Percentiles rank a stretch among this genome's conserved stretches.
Conservation (phyloP, 1,140 invertebrate genomes). For the Thaumatotibia leucotreta region DNA sequence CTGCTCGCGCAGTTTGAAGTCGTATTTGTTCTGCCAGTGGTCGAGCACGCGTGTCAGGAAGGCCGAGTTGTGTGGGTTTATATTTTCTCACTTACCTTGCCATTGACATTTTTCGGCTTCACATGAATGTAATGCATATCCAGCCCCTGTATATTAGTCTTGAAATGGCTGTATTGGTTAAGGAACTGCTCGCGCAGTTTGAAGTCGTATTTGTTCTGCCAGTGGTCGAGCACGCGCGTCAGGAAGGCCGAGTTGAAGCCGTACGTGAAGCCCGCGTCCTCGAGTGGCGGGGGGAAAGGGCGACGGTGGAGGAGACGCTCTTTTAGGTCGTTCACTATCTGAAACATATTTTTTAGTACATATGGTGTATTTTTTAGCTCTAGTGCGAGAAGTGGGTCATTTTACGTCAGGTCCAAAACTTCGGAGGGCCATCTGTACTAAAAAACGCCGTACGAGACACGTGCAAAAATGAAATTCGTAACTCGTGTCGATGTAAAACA, state of each 20-base stretch:
- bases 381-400: too few relatives aligned
- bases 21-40: slow-evolving; percentile 81
- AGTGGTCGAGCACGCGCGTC: slow-evolving; percentile 81
- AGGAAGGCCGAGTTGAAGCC: slow-evolving; percentile 79
- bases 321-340: slow-evolving; percentile 83
- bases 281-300: slow-evolving; percentile 78
- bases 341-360: slow-evolving; percentile 17
- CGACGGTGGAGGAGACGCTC: slow-evolving; percentile 77
- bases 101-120: slow-evolving; percentile 36
- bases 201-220: slow-evolving; percentile 86
- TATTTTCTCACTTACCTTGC: slow-evolving; percentile 65
- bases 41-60: too few relatives aligned
- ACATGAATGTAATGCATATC: slow-evolving; percentile 70
- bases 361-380: too few relatives aligned
- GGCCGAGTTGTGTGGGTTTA: too few relatives aligned
- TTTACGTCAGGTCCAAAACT: too few relatives aligned
- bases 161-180: slow-evolving; percentile 85
- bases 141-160: slow-evolving; percentile 81
- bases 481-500: too few relatives aligned
- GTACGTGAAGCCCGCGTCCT: slow-evolving; percentile 79
- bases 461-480: too few relatives aligned
- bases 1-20: too few relatives aligned
- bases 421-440: too few relatives aligned
- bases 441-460: too few relatives aligned
- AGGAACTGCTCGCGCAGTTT: slow-evolving; percentile 80